Evolutionary conservation across 2,797 vertebrate genomes (phyloP).

Genomic region (Anguilla megastoma): DNA sequence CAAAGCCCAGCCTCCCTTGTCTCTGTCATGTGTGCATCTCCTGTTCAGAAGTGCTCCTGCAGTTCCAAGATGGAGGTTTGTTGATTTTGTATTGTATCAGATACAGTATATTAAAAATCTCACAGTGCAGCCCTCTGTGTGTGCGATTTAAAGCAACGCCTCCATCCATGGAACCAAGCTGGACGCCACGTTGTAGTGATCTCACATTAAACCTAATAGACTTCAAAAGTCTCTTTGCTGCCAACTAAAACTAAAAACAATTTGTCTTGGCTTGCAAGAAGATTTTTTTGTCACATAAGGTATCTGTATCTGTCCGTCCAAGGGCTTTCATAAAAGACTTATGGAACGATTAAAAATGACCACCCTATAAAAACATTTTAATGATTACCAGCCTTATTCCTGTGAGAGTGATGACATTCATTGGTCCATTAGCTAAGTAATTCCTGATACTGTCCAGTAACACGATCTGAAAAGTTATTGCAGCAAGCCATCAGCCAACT

Average conservation of each 20-base stretch:
- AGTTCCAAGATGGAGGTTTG: neutral
- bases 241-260: slow-evolving; percentile 62
- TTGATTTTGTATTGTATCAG: slow-evolving; percentile 10
- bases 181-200: slow-evolving; percentile 55
- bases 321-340: slow-evolving; percentile 44
- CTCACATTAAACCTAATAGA: slow-evolving; percentile 56
- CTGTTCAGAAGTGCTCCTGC: neutral
- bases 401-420: slow-evolving; percentile 49
- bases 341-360: slow-evolving; percentile 39
- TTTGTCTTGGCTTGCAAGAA: slow-evolving; percentile 55
- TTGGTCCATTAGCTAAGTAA: slow-evolving; percentile 56
- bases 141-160: slow-evolving; percentile 57
- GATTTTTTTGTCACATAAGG: slow-evolving; percentile 45
- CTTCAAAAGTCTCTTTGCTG: slow-evolving; percentile 48
- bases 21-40: neutral
- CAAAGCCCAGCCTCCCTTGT: neutral
- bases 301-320: slow-evolving; percentile 42
- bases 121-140: slow-evolving; percentile 41
- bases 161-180: slow-evolving; percentile 42
- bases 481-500: slow-evolving; percentile 57
- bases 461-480: slow-evolving; percentile 60
- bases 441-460: slow-evolving; percentile 60
- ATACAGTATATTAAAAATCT: slow-evolving; percentile 33
- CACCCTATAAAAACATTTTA: slow-evolving; percentile 47
- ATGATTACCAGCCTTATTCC: slow-evolving; percentile 50